phyloP scores from a whole-genome alignment of 2,888 invertebrate genomes.

The Eueremaeus valkanovi region DNA sequence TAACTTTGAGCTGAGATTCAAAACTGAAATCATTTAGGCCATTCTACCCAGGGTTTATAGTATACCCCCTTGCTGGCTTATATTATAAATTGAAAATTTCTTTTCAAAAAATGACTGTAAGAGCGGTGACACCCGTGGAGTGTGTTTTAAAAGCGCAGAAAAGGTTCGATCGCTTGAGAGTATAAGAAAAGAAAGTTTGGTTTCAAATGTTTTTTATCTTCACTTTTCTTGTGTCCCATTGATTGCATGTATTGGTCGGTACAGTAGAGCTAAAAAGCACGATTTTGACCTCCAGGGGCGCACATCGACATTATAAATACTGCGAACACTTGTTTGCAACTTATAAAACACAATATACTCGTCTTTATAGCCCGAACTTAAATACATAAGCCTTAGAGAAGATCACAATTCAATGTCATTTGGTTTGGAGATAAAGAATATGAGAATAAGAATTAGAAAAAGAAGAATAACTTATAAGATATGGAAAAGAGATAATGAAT shows the following conservation, averaged over 20 bases:
- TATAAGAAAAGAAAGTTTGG: not conserved
- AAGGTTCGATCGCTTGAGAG: not conserved
- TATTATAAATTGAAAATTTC: not conserved
- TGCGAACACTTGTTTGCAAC: conserved; percentile 19
- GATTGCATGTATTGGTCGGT: not conserved
- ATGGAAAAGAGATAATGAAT: not conserved
- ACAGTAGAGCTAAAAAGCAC: not conserved
- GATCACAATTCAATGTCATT: not conserved
- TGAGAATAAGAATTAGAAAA: too few relatives aligned
- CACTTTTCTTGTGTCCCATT: not conserved
- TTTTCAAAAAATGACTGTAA: not conserved
- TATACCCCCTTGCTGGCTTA: too few relatives aligned
- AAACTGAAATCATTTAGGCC: too few relatives aligned
- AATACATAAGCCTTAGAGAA: too few relatives aligned
- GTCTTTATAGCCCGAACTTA: not conserved
- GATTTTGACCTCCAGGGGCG: conserved; percentile 9
- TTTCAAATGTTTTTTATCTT: not conserved
- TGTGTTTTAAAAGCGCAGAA: not conserved
- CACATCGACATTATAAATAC: not conserved
- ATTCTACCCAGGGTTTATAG: too few relatives aligned
- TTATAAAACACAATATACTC: conserved; percentile 8
- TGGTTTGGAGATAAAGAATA: not conserved
- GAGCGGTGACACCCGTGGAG: not conserved
- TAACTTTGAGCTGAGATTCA: too few relatives aligned
- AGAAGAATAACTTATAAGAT: conserved; percentile 1